Evolutionary conservation across 2,797 vertebrate genomes (phyloP), one percentile per base, ranked within the genome.

Genomic region (Cyclura pinguis): DNA sequence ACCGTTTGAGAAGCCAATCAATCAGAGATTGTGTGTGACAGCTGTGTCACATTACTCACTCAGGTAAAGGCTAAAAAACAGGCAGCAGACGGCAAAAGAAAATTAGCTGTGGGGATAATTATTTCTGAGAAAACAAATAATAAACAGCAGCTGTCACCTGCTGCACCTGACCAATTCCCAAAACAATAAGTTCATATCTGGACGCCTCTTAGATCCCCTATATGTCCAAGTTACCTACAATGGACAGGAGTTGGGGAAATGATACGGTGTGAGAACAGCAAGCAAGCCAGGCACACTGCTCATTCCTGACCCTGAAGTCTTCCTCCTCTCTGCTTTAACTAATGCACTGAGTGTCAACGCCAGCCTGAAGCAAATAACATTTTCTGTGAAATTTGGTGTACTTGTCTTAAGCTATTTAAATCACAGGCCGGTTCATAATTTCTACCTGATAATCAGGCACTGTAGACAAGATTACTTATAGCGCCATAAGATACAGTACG

Each of bases 91-190:
- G 82, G 84, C 67, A 85, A 78, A 89, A 90, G 52, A 87, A 91
- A 91, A 78, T 89, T 59, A 90, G 52, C 77, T 88, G 84, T 86
- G 73, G 35, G 82, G 57, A 85, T 89, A 92, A 92, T 86, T 67
- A 90, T 20, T 84, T 64, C 80, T 1, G 18, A 72, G 35, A 88
- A 35, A 6, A 29, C 24, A 82, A 84, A 38, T 83, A 83, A 78
- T 64, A 80, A 90, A 80, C 50, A 69, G 50, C 9, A 88, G n/a
- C 81, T 84, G 84, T 57, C 12, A 1, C 32, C 69, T 16, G 67
- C 52, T 22, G 87, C 73, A 87, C 77, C 81, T 38, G 80, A 77
- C 9, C 42, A 85, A 3, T 1, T 91, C 38, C 13, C 35, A 4
- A 18, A 80, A 90, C 59, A 62, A 52, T 14, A 27, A n/a, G 29